phyloP scores from a whole-genome alignment of 2,113 vertebrate species.

The Lipophrys pholis region DNA sequence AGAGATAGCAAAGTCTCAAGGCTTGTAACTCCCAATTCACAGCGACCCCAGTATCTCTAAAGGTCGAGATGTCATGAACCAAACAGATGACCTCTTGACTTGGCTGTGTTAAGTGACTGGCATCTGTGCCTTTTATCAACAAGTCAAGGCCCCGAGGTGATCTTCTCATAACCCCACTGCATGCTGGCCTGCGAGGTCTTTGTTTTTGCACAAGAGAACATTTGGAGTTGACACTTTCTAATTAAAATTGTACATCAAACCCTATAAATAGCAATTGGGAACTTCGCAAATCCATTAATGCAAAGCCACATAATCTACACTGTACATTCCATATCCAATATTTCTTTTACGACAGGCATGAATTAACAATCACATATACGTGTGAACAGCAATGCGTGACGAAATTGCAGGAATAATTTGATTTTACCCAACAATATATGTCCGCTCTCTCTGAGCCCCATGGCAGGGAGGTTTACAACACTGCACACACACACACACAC shows the following conservation, averaged over 20 bases:
- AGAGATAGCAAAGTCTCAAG: background rate
- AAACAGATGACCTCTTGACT: conserved; percentile 48
- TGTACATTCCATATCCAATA: background rate
- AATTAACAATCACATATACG: conserved; percentile 25
- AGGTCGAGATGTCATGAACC: conserved; percentile 40
- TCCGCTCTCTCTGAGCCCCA: conserved; percentile 1
- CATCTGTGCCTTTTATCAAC: conserved; percentile 62
- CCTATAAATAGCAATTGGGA: conserved; percentile 4
- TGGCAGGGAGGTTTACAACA: conserved; percentile 1
- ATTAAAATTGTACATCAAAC: conserved; percentile 1
- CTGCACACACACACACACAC: background rate
- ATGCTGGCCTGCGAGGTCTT: conserved; percentile 4
- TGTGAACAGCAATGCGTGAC: conserved; percentile 7
- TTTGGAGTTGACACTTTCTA: background rate
- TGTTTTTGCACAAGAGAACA: background rate
- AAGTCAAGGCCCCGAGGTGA: conserved; percentile 57
- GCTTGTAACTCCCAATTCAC: background rate
- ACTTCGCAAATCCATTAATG: background rate
- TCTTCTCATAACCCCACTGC: conserved; percentile 60
- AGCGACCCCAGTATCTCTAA: background rate
- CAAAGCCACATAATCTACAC: background rate
- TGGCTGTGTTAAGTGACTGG: conserved; percentile 46
- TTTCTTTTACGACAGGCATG: conserved; percentile 22
- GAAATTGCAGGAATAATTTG: conserved; percentile 20
- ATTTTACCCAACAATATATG: conserved; percentile 31